Conservation (phyloP, 2,797 vertebrate genomes). For the Peromyscus attwateri region DNA sequence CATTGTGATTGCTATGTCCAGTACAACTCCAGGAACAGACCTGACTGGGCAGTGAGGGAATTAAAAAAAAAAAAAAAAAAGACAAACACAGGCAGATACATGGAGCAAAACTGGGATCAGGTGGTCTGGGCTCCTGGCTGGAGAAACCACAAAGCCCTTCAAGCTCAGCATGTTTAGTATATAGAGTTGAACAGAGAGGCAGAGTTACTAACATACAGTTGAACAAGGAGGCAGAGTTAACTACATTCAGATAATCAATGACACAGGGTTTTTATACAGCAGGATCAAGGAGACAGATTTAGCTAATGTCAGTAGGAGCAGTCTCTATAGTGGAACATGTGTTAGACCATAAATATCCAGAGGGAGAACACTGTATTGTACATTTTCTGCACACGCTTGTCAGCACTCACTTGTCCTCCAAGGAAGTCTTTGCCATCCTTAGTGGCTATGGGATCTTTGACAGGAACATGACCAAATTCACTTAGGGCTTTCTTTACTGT, state of each 20-base stretch:
- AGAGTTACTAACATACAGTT: not conserved
- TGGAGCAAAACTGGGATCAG: not conserved
- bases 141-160: not conserved
- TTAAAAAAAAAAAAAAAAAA: not conserved
- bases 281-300: not conserved
- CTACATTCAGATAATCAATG: not conserved
- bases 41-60: not conserved
- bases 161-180: not conserved
- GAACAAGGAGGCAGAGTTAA: not conserved
- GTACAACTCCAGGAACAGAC: not conserved
- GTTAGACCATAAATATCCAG: not conserved
- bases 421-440: not conserved
- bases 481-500: not conserved
- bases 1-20: not conserved
- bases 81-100: not conserved
- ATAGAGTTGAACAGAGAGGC: not conserved
- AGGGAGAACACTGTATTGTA: not conserved
- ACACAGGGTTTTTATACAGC: not conserved
- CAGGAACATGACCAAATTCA: not conserved
- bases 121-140: not conserved
- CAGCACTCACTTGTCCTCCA: not conserved
- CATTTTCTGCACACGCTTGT: not conserved
- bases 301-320: not conserved
- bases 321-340: not conserved
- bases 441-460: not conserved